Conservation (phyloP, 2,888 invertebrate species). For the Nesidiocoris tenuis region DNA sequence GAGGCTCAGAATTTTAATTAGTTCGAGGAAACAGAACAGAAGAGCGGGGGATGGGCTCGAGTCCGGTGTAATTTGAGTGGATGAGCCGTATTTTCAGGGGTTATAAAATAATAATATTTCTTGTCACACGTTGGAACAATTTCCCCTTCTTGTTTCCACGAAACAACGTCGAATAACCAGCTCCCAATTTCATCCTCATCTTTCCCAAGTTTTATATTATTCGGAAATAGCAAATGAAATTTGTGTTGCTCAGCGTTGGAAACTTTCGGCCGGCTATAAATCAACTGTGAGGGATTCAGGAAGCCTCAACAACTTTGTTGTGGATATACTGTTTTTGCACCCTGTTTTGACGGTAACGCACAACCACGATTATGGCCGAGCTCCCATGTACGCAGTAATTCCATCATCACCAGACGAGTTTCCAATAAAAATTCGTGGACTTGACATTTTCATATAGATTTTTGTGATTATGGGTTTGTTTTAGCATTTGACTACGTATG, state of each 20-base stretch:
- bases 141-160: conserved; percentile 4
- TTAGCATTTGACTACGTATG: too few relatives aligned
- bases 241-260: neutral
- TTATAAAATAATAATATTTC: conserved; percentile 37
- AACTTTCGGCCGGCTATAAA: conserved; percentile 34
- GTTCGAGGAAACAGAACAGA: conserved; percentile 3
- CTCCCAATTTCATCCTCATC: neutral
- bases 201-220: neutral
- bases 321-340: neutral
- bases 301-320: neutral
- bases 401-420: too few relatives aligned
- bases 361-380: too few relatives aligned
- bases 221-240: neutral
- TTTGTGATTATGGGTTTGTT: too few relatives aligned
- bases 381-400: too few relatives aligned
- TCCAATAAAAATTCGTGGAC: too few relatives aligned
- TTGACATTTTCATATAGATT: too few relatives aligned
- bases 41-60: conserved; percentile 12
- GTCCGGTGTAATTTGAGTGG: conserved; percentile 41
- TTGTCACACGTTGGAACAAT: conserved; percentile 40
- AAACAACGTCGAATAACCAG: conserved; percentile 35
- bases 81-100: conserved; percentile 37
- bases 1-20: conserved; percentile 41
- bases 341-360: neutral
- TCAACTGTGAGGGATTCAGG: conserved; percentile 10